phyloP scores from a whole-genome alignment of 2,113 vertebrate species.

The Synodontis membranacea region DNA sequence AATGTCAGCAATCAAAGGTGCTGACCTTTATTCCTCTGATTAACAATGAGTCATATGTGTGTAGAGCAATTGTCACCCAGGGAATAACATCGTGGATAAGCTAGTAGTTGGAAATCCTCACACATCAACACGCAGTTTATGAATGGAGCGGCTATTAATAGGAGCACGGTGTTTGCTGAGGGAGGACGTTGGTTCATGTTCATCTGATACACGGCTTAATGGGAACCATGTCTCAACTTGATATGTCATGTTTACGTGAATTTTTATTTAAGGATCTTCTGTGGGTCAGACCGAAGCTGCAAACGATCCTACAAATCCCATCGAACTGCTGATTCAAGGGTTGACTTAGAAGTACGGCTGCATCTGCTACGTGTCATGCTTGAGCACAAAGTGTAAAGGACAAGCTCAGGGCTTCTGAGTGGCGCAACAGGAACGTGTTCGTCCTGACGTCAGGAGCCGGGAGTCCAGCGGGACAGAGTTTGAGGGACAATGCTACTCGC shows the following conservation, averaged over 20 bases:
- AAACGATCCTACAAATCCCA: neutral
- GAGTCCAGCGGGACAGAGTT: neutral
- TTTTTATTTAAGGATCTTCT: neutral
- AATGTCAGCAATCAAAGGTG: neutral
- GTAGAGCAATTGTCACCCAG: neutral
- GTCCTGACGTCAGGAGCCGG: neutral
- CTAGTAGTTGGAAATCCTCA: neutral
- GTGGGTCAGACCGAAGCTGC: neutral
- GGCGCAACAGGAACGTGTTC: neutral
- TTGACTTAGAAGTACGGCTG: neutral
- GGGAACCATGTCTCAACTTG: neutral
- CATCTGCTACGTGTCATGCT: neutral
- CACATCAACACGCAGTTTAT: neutral
- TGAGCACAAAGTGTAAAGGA: neutral
- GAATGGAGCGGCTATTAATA: slow-evolving; percentile 14
- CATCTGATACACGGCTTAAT: neutral
- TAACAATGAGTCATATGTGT: neutral
- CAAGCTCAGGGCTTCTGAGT: neutral
- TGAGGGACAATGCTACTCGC: neutral
- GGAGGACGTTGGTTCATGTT: slow-evolving; percentile 27
- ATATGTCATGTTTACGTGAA: neutral
- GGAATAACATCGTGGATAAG: neutral
- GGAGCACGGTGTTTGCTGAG: slow-evolving; percentile 44
- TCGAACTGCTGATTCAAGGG: neutral
- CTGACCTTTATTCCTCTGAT: neutral